Evolutionary conservation across 2,888 invertebrate genomes (phyloP).

Genomic region (Ceramica pisi): DNA sequence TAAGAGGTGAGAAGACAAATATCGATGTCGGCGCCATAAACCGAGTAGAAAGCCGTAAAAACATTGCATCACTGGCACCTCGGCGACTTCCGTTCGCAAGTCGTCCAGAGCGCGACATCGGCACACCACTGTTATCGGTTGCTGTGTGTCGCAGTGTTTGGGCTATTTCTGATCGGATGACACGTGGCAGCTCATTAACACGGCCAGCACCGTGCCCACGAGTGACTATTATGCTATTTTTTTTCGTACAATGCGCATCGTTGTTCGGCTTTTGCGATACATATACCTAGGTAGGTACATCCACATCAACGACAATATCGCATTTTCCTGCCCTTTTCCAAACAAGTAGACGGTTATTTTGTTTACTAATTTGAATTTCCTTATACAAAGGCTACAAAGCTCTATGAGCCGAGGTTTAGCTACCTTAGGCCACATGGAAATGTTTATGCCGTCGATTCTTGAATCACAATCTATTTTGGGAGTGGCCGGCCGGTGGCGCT

Average conservation of each 20-base stretch:
- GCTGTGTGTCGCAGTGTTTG: conserved; percentile 34
- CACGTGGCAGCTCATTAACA: conserved; percentile 64
- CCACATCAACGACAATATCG: not conserved
- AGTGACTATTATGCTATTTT: conserved; percentile 31
- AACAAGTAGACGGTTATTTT: conserved; percentile 6
- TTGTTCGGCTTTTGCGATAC: not conserved
- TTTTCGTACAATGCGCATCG: conserved; percentile 3
- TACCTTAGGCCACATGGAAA: conserved; percentile 14
- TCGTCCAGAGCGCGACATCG: conserved; percentile 60
- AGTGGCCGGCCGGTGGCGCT: not conserved
- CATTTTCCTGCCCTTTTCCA: not conserved
- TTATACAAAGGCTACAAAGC: not conserved
- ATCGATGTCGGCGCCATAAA: conserved; percentile 47
- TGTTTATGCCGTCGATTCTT: conserved; percentile 8
- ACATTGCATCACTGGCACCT: conserved; percentile 61
- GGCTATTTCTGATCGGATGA: conserved; percentile 66
- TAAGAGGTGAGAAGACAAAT: conserved; percentile 53
- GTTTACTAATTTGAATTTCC: not conserved
- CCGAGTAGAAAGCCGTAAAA: conserved; percentile 63
- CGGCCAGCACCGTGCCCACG: conserved; percentile 56
- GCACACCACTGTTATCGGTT: conserved; percentile 55
- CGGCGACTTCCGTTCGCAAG: conserved; percentile 66
- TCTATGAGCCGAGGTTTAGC: not conserved
- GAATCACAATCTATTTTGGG: conserved; percentile 23
- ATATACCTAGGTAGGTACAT: not conserved